Evolutionary conservation across 1,140 invertebrate species (phyloP).

Genomic region (Vollenhovia emeryi): DNA sequence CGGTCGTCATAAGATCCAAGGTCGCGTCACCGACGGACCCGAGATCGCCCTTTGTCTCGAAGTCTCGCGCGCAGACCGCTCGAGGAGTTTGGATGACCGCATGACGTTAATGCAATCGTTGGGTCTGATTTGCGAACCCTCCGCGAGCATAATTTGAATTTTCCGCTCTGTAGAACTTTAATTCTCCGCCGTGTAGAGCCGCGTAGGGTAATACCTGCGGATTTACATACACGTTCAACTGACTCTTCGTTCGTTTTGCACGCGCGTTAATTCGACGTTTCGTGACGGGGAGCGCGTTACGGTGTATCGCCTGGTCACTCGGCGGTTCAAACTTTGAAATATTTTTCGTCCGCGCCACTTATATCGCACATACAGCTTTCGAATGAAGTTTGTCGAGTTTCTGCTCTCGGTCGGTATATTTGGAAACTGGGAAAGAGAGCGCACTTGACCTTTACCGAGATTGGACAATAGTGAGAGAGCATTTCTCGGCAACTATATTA

Average conservation of each 20-base stretch:
- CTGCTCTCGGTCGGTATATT: constrained; percentile 1
- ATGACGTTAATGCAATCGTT: constrained; percentile 16
- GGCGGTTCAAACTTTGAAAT: constrained; percentile 1
- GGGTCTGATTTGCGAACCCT: constrained; percentile 3
- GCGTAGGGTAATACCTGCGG: not conserved
- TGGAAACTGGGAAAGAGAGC: not conserved
- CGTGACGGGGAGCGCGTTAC: not conserved
- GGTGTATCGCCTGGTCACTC: not conserved
- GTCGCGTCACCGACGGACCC: constrained; percentile 70
- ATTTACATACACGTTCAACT: not conserved
- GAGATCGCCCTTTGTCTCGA: constrained; percentile 66
- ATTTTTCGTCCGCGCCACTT: not conserved
- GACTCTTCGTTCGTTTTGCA: not conserved
- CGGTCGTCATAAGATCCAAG: constrained; percentile 77
- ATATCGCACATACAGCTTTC: not conserved
- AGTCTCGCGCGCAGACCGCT: constrained; percentile 14
- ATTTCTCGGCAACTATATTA: not conserved
- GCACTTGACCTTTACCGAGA: not conserved
- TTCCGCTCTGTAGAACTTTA: not conserved
- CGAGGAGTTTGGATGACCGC: constrained; percentile 19
- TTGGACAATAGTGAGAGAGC: not conserved
- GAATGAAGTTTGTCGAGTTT: constrained; percentile 13
- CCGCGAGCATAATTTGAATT: constrained; percentile 11
- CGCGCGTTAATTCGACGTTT: not conserved
- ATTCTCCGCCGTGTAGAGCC: not conserved